Base-by-base conservation (phyloP, 2,113 vertebrate genomes). In the Orycteropus afer region DNA sequence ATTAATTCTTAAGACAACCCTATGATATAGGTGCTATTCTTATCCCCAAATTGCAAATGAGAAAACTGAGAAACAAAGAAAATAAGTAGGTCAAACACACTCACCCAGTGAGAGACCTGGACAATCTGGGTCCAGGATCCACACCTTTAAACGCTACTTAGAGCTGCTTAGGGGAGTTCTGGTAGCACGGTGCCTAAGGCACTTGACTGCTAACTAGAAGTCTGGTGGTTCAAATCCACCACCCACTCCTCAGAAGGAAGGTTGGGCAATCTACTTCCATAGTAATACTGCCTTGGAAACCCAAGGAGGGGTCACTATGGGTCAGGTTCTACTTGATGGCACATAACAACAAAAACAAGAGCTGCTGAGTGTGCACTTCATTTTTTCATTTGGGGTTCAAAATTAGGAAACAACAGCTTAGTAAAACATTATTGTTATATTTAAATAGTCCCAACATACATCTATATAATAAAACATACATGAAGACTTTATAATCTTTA, bases 401-500 rank as follows among this genome's bases (percentile, higher is more conserved):
- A 32, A 63, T 34, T 55, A 55, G 47, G 10, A 93, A 93, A 77
- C n/a, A 2, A 5, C 8, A 65, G 22, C 1, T 27, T 78, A 77
- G 29, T 40, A 45, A 79, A 29, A 17, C 59, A 40, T 67, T 34
- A 9, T 5, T 42, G 69, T 51, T 57, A 18, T 71, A 2, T 71
- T 69, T 37, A 85, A 15, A 65, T 4, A 57, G 1, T 77, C 14
- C 77, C 20, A 47, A 73, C 63, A 84, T 23, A 80, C 2, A 82
- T 73, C 1, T 67, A 3, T 17, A 2, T 86, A 74, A 57, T 37
- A 55, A 91, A 77, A 5, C 47, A n/a, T 2, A 61, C 49, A 63
- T 29, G 32, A 93, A 63, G 22, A 88, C n/a, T 93, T 92, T 76
- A 79, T 77, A 45, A 40, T 69, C 22, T 63, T 71, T 82, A 81